phyloP scores from a whole-genome alignment of 2,797 vertebrate species.

The Psittacula echo region DNA sequence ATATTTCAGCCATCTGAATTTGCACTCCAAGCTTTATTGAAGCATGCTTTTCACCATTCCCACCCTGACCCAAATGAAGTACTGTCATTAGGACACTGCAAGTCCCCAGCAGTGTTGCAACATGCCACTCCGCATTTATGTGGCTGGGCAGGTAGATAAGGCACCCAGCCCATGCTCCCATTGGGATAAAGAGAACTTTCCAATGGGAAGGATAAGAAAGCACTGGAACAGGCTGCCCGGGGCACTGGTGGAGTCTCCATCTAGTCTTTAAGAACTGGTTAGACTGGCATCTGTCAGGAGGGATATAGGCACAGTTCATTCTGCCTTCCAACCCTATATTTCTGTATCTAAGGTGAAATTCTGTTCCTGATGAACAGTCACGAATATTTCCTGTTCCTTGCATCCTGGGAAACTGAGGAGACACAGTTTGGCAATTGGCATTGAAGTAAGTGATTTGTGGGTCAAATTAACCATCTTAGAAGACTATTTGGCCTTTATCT shows the following conservation, averaged over 20 bases:
- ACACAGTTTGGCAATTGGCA: not conserved
- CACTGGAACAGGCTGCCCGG: not conserved
- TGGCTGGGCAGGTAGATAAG: not conserved
- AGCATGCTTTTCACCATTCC: not conserved
- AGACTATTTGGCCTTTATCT: not conserved
- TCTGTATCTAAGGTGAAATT: not conserved
- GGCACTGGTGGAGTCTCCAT: not conserved
- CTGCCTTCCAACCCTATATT: conserved; percentile 41
- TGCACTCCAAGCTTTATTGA: not conserved
- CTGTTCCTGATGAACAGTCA: not conserved
- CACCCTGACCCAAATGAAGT: not conserved
- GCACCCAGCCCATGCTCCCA: not conserved
- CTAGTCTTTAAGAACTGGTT: not conserved
- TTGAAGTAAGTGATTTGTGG: not conserved
- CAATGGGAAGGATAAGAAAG: not conserved
- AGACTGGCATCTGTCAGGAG: not conserved
- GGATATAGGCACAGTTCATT: not conserved
- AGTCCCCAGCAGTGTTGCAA: not conserved
- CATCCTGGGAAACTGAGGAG: not conserved
- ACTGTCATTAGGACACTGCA: not conserved
- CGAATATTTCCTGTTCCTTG: not conserved
- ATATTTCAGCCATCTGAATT: not conserved
- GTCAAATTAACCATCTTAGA: not conserved
- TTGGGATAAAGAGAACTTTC: not conserved
- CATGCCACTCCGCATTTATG: not conserved